Evolutionary conservation across 2,888 invertebrate species (phyloP), one percentile per base, ranked within the genome.

Genomic region (Cephus runcator): DNA sequence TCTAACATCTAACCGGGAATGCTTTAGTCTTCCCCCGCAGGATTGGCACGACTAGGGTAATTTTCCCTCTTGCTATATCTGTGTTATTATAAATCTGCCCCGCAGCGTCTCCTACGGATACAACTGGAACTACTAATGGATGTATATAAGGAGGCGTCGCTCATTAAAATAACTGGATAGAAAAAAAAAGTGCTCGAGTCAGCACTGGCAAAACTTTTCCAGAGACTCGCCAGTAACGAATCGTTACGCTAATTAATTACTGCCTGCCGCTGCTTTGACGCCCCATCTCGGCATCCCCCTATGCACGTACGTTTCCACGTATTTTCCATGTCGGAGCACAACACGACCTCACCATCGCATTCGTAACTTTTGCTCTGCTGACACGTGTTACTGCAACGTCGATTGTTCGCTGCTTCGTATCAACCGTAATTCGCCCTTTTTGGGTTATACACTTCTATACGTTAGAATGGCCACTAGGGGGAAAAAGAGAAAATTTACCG

Each of bases 171-270:
- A 83, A 81, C 83, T 9, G 23, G 83, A 83, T 84, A 81, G 77
- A 81, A 82, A 84, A 83, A 81, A 82, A 82, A 83, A 80, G 81
- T 11, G 30, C 71, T 34, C 71, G 71, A 71, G 36, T 73, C 75
- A 75, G 73, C 69, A 73, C 35, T 73, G 34, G 76, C 69, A 80
- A 82, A 79, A 81, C 82, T 81, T 82, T 80, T 79, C 81, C 80
- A 79, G 77, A 76, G 79, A 40, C 77, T 69, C 82, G 85, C 83
- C 23, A 81, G 56, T 84, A 84, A 86, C 86, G 85, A 86, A 86
- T 88, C 85, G 86, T 88, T 87, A 85, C 86, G 84, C 84, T 87
- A 88, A 88, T 88, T 88, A 88, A 88, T 88, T 87, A 88, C 81
- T 78, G 79, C 79, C 77, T 73, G 68, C 68, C 35, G 68, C 23